phyloP scores from a whole-genome alignment of 1,140 invertebrate species.

The Pinna nobilis region DNA sequence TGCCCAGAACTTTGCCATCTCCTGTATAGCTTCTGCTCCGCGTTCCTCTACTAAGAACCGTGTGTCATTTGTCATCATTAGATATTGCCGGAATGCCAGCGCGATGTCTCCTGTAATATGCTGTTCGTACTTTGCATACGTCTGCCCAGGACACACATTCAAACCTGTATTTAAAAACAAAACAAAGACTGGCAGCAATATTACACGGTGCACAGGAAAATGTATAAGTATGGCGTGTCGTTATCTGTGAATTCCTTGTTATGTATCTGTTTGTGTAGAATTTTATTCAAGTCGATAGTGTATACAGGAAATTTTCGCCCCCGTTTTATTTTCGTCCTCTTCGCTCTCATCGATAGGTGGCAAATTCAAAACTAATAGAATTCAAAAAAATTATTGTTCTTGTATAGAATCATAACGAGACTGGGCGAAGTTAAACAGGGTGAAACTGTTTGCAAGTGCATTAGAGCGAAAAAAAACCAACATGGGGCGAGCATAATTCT shows the following conservation, averaged over 20 bases:
- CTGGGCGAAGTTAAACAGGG: too few relatives aligned
- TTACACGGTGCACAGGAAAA: not conserved
- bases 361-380: too few relatives aligned
- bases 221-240: not conserved
- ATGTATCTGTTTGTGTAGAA: too few relatives aligned
- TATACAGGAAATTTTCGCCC: too few relatives aligned
- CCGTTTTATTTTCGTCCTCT: too few relatives aligned
- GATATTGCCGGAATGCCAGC: conserved; percentile 73
- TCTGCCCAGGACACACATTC: conserved; percentile 53
- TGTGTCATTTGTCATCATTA: conserved; percentile 65
- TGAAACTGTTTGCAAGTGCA: too few relatives aligned
- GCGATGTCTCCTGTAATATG: conserved; percentile 76
- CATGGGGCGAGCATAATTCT: too few relatives aligned
- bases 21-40: conserved; percentile 58
- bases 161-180: conserved; percentile 55
- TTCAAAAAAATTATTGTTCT: too few relatives aligned
- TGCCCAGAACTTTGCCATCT: conserved; percentile 75
- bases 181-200: not conserved
- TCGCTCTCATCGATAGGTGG: too few relatives aligned
- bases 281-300: too few relatives aligned
- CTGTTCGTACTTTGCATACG: conserved; percentile 62
- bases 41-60: conserved; percentile 50
- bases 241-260: not conserved
- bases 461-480: too few relatives aligned
- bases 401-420: too few relatives aligned